Conservation (phyloP, 2,797 vertebrate species). For the Ammospiza maritima region DNA sequence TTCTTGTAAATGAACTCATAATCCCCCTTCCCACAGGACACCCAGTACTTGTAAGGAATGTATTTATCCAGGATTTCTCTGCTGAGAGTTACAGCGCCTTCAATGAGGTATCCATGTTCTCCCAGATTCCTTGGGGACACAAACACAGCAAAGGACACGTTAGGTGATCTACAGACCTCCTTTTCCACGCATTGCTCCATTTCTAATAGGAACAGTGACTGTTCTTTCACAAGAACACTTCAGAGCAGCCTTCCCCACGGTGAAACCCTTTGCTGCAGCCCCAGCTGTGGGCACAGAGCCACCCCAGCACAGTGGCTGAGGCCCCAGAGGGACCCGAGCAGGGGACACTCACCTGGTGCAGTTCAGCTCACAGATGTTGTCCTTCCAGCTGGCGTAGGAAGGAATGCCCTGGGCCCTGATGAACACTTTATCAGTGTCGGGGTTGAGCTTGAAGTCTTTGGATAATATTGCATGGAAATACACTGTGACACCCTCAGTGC, state of each 20-base stretch:
- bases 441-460: conserved; percentile 83
- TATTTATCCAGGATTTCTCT: not conserved
- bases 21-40: not conserved
- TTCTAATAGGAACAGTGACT: not conserved
- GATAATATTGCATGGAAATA: conserved; percentile 92
- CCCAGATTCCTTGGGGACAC: conserved; percentile 71
- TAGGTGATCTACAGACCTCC: not conserved
- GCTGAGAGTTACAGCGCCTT: conserved; percentile 72
- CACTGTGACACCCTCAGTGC: conserved; percentile 73
- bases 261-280: not conserved
- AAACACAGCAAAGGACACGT: not conserved
- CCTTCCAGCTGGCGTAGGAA: not conserved
- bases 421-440: conserved; percentile 60
- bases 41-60: conserved; percentile 90
- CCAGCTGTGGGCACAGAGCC: fast-evolving
- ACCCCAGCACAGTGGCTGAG: fast-evolving
- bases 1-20: conserved; percentile 87
- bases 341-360: conserved; percentile 67
- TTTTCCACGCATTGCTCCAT: fast-evolving
- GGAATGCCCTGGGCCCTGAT: conserved; percentile 68
- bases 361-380: conserved; percentile 61
- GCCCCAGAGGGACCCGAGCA: not conserved
- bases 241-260: not conserved
- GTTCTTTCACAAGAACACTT: not conserved
- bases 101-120: conserved; percentile 82